Conservation (phyloP, 2,888 invertebrate genomes). For the Ornithoptera alexandrae region DNA sequence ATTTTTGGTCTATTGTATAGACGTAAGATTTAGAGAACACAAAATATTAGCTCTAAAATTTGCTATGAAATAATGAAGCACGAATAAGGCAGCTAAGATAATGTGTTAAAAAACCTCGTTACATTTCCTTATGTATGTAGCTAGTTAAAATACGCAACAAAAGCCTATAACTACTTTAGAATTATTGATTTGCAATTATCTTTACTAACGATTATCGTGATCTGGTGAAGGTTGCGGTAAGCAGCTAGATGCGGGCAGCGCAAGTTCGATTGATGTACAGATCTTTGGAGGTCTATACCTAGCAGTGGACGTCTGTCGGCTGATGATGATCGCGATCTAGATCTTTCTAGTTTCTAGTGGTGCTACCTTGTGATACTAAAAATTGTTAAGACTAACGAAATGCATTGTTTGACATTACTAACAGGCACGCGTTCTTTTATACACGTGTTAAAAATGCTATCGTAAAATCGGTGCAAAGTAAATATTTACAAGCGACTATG, state of each 20-base stretch:
- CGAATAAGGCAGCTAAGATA: neutral
- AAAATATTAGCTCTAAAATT: neutral
- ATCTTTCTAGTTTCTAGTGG: no score
- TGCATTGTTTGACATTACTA: slow-evolving; percentile 9
- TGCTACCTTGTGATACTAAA: no score
- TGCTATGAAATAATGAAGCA: neutral
- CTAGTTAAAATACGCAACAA: neutral
- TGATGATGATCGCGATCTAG: neutral
- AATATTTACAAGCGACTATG: slow-evolving; percentile 20
- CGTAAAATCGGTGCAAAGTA: slow-evolving; percentile 25
- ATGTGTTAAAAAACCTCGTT: neutral
- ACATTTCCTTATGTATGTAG: neutral
- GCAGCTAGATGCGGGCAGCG: no score
- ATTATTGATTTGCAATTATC: neutral
- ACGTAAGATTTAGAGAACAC: neutral
- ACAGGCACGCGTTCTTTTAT: slow-evolving; percentile 15
- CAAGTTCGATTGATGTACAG: no score
- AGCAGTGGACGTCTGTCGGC: neutral
- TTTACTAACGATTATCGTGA: neutral
- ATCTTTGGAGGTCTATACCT: no score
- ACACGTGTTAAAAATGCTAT: slow-evolving; percentile 22
- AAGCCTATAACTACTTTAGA: neutral
- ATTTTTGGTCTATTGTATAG: neutral
- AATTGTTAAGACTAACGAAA: neutral
- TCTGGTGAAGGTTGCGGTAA: neutral